phyloP scores from a whole-genome alignment of 2,113 vertebrate species.

The Cathartes aura region DNA sequence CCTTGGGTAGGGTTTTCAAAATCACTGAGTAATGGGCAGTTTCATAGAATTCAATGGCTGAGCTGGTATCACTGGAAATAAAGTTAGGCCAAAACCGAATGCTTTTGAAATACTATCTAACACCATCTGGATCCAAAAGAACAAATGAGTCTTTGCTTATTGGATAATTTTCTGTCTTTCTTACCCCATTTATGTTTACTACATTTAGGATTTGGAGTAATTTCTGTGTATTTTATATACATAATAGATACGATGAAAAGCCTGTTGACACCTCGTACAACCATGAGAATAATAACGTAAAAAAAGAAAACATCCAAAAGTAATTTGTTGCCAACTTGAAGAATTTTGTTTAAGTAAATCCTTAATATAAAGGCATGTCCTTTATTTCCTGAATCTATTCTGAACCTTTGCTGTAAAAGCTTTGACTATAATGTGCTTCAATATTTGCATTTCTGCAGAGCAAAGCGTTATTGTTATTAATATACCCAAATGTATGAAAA shows the following conservation, averaged over 20 bases:
- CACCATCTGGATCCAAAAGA: neutral
- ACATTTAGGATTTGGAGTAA: neutral
- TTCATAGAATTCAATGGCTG: neutral
- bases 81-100: neutral
- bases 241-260: neutral
- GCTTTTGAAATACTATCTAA: neutral
- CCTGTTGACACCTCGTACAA: neutral
- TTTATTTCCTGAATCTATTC: neutral
- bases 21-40: neutral
- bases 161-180: neutral
- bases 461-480: neutral
- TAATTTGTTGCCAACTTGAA: neutral
- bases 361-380: neutral
- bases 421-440: neutral
- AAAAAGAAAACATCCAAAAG: neutral
- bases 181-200: neutral
- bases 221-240: neutral
- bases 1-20: neutral
- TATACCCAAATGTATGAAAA: neutral
- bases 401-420: neutral
- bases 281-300: neutral
- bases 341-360: neutral
- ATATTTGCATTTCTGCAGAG: constrained; percentile 22
- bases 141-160: neutral
- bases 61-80: neutral